Evolutionary conservation across 2,888 invertebrate genomes (phyloP).

Genomic region (Lithophane semibrunnea): DNA sequence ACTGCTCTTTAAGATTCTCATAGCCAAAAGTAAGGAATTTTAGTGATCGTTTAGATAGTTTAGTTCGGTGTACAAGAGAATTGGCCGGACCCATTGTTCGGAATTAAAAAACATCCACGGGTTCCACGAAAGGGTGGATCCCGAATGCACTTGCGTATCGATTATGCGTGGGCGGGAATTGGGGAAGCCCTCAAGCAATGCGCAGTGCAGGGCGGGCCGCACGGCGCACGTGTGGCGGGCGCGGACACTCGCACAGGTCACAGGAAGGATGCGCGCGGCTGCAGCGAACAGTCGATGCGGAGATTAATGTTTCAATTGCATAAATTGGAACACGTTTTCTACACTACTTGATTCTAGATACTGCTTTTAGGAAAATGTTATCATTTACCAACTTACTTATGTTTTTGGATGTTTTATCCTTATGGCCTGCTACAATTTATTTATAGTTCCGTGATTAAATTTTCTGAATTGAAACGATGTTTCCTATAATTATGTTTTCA

Average conservation of each 20-base stretch:
- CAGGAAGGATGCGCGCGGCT: neutral
- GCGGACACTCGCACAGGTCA: neutral
- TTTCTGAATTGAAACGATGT: neutral
- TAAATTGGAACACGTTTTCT: neutral
- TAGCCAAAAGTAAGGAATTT: too few species aligned
- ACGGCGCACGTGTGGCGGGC: neutral
- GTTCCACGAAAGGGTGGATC: neutral
- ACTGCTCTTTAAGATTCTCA: too few species aligned
- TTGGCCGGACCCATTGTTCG: too few species aligned
- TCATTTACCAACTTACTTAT: neutral
- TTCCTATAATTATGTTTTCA: neutral
- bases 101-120: too few species aligned
- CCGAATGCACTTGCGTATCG: slow-evolving; percentile 26
- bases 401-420: neutral
- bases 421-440: neutral
- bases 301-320: neutral
- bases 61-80: too few species aligned
- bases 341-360: neutral
- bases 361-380: slow-evolving; percentile 4
- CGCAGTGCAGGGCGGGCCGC: neutral
- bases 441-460: neutral
- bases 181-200: neutral
- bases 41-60: too few species aligned
- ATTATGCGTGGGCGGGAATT: slow-evolving; percentile 8
- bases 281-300: slow-evolving; percentile 9